phyloP scores from a whole-genome alignment of 2,113 vertebrate genomes.

The Paradisaea rubra region DNA sequence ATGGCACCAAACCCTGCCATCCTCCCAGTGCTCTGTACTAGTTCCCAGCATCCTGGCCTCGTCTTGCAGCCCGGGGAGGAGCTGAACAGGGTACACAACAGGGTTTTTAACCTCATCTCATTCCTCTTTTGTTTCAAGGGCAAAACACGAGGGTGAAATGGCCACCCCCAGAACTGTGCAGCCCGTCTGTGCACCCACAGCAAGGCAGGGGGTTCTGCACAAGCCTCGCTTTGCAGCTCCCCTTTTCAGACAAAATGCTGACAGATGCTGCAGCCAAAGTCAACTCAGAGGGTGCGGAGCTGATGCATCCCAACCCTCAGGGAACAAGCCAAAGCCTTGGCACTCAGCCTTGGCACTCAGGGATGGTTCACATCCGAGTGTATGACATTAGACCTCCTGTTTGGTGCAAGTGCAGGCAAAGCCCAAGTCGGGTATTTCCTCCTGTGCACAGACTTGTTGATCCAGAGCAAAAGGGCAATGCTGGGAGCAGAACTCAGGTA shows the following conservation, averaged over 20 bases:
- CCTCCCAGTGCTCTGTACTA: not conserved
- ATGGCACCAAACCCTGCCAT: not conserved
- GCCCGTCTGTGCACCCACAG: not conserved
- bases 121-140: not conserved
- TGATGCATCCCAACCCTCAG: not conserved
- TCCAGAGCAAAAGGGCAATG: not conserved
- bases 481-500: not conserved
- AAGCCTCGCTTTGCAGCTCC: accelerated
- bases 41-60: not conserved
- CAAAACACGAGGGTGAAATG: not conserved
- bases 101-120: not conserved
- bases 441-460: not conserved
- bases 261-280: not conserved
- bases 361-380: not conserved
- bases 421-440: not conserved
- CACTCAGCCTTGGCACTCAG: not conserved
- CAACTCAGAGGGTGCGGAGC: accelerated
- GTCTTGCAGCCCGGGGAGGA: not conserved
- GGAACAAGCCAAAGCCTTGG: not conserved
- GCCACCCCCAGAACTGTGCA: not conserved
- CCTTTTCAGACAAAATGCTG: not conserved
- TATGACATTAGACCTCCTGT: not conserved
- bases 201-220: not conserved
- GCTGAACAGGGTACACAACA: not conserved
- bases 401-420: conserved; percentile 23